phyloP scores from a whole-genome alignment of 2,113 vertebrate species.

The Perognathus longimembris region DNA sequence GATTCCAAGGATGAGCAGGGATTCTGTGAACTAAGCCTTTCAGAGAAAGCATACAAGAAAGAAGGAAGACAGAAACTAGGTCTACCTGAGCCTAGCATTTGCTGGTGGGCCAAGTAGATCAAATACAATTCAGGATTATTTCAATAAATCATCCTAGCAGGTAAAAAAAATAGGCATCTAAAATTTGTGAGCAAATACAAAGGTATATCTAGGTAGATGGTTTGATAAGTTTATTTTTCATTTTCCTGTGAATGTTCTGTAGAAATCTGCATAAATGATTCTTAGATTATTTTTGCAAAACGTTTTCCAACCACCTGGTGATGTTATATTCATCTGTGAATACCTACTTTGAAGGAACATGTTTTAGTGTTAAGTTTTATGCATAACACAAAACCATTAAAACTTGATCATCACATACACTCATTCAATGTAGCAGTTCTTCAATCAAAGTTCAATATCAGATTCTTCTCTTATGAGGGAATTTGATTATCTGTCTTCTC shows the following conservation, averaged over 20 bases:
- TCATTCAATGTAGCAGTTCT: neutral
- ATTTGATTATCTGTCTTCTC: neutral
- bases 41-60: neutral
- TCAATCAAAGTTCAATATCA: neutral
- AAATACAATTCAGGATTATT: slow-evolving; percentile 64
- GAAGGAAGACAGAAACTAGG: neutral
- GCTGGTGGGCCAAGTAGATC: slow-evolving; percentile 47
- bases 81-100: slow-evolving; percentile 54
- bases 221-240: neutral
- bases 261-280: neutral
- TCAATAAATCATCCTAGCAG: slow-evolving; percentile 70
- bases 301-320: neutral
- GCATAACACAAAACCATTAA: neutral
- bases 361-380: neutral
- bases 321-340: neutral
- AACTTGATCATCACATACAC: neutral
- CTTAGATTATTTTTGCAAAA: neutral
- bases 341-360: neutral
- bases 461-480: neutral
- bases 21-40: neutral
- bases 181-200: neutral
- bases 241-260: neutral
- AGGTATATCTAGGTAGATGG: neutral
- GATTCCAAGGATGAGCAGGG: neutral
- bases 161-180: neutral